A percentile compares a stretch with the other conserved stretches of the same genome.
phyloP scores from a whole-genome alignment of 2,113 vertebrate genomes.

The Eretmochelys imbricata region DNA sequence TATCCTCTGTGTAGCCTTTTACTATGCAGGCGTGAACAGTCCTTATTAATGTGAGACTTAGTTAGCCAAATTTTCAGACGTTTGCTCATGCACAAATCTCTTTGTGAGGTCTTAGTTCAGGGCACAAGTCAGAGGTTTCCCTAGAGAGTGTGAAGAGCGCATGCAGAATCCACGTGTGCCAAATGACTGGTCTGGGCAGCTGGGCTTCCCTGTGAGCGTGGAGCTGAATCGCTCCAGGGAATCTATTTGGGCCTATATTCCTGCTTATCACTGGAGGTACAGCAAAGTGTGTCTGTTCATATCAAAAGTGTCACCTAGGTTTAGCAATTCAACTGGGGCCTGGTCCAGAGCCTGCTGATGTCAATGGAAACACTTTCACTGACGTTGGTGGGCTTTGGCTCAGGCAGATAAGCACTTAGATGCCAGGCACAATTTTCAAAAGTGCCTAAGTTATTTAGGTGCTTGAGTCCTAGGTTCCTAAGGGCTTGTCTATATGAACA shows the following conservation, averaged over 20 bases:
- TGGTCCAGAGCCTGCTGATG: not conserved
- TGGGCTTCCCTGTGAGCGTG: not conserved
- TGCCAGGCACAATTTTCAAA: not conserved
- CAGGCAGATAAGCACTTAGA: not conserved
- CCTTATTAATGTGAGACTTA: constrained; percentile 34
- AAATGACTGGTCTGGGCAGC: not conserved
- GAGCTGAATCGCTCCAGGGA: not conserved
- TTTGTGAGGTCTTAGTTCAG: constrained; percentile 34
- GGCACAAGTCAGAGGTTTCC: constrained; percentile 34
- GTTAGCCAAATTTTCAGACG: constrained; percentile 3
- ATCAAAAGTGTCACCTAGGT: not conserved
- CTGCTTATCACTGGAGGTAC: not conserved
- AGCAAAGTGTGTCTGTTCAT: not conserved
- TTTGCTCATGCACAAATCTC: constrained; percentile 63
- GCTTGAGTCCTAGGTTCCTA: not conserved
- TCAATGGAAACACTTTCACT: not conserved
- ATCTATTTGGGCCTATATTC: not conserved
- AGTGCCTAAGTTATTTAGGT: not conserved
- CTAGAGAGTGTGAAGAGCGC: not conserved
- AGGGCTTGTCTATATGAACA: not conserved
- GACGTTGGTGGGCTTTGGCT: not conserved
- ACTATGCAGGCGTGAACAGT: not conserved
- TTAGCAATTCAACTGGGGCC: not conserved
- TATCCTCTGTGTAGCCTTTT: not conserved
- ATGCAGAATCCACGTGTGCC: not conserved